Base-by-base conservation (phyloP, 2,888 invertebrate species). In the Euzetes globulus region DNA sequence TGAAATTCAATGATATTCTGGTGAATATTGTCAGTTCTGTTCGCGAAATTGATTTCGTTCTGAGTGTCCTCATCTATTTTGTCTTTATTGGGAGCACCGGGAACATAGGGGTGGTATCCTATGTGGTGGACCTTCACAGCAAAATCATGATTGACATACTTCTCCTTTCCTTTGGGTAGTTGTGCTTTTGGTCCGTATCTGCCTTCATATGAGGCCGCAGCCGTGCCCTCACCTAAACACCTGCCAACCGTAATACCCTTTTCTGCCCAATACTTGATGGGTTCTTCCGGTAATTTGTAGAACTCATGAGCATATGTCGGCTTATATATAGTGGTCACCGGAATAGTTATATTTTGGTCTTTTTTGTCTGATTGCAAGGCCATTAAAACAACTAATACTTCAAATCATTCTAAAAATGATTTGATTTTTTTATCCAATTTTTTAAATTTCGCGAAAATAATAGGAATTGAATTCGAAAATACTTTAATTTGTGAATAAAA, bases 261-360 rank as follows among this genome's bases (percentile, higher is more conserved):
- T 27, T 58, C 6, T 15, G 58, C 3, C 58, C 58, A 58, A 58
- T 58, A 27, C 29, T 58, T 58, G 29, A 58, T 9, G 11, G 29
- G 25, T 13, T 58, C 58, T 58, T 22, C 25, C 4, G 58, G 29
- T 25, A 58, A 58, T 58, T 58, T 58, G 58, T 58, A 58, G 22
- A 27, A 25, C 13, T 58, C 27, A 58, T 58, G 22, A 15, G 58
- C 58, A 17, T 27, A 58, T 27, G 19, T 50, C n/a, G 50, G 50
- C n/a, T 50, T 50, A 50, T 50, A 50, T 17, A 50, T 50, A 50
- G 50, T 50, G 50, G 50, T 50, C 50, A 50, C 50, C 50, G 50
- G 50, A 50, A 50, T 50, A 5, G 50, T 50, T 17, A 50, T 50
- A n/a, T 19, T 50, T 50, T 50, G n/a, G n/a, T 50, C 50, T 1